Conservation (phyloP, 2,113 vertebrate species). For the Forbesichthys agassizii region DNA sequence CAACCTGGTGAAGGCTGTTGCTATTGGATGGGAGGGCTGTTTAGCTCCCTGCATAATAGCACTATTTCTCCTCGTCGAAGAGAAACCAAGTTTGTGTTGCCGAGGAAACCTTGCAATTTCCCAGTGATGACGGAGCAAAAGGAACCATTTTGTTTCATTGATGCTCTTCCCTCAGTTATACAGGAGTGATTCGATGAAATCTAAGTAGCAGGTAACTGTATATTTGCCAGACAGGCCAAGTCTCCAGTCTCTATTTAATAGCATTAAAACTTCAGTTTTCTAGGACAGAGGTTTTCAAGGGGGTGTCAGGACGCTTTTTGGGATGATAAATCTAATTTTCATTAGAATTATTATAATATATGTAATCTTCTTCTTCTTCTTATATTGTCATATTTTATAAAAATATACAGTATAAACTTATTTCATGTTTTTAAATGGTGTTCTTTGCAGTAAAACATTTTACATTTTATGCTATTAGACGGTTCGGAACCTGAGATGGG, state of each 20-base stretch:
- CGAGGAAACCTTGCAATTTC: constrained; percentile 75
- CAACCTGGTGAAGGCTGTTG: constrained; percentile 49
- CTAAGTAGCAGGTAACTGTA: neutral
- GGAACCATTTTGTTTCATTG: constrained; percentile 75
- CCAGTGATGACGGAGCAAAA: constrained; percentile 65
- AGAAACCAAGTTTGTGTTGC: constrained; percentile 77
- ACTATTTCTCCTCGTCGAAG: constrained; percentile 56
- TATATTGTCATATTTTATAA: too few species aligned
- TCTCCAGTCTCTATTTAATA: neutral
- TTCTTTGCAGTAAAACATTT: too few species aligned
- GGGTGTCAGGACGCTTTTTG: too few species aligned
- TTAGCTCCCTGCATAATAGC: constrained; percentile 42
- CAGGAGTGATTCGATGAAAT: constrained; percentile 16
- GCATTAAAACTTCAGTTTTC: neutral
- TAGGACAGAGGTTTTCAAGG: too few species aligned
- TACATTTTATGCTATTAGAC: too few species aligned
- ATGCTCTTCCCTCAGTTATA: constrained; percentile 46
- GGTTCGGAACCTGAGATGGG: too few species aligned
- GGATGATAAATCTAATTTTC: too few species aligned
- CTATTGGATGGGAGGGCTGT: constrained; percentile 45
- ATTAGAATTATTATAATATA: too few species aligned
- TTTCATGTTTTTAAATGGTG: too few species aligned
- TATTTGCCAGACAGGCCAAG: constrained; percentile 8
- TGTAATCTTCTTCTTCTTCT: too few species aligned
- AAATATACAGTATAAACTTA: too few species aligned